phyloP scores from a whole-genome alignment of 1,140 invertebrate species.

The Whitmania pigra region DNA sequence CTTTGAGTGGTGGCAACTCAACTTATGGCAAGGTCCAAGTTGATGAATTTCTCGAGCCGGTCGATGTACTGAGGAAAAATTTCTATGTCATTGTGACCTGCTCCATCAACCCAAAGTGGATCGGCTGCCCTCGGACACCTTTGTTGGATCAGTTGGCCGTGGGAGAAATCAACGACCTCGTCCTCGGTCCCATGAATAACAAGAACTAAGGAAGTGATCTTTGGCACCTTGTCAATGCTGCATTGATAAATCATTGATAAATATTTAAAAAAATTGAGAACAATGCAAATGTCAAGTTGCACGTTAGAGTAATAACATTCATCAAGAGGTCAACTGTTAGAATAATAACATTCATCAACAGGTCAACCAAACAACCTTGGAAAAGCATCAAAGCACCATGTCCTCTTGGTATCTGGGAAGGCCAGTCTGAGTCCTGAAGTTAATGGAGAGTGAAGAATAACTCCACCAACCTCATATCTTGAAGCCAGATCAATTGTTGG shows the following conservation, averaged over 20 bases:
- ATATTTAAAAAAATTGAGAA: not conserved
- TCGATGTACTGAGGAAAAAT: constrained; percentile 92
- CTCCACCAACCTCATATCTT: constrained; percentile 88
- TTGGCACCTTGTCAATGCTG: constrained; percentile 89
- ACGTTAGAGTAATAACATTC: not conserved
- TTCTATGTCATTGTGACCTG: constrained; percentile 90
- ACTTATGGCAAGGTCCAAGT: constrained; percentile 59
- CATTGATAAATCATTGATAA: constrained; percentile 24
- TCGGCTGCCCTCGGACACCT: constrained; percentile 89
- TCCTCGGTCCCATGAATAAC: constrained; percentile 84
- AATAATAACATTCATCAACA: not conserved
- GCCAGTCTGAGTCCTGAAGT: constrained; percentile 96
- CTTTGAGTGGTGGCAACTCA: not conserved
- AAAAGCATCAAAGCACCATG: constrained; percentile 99
- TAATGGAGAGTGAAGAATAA: constrained; percentile 90
- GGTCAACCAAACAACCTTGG: constrained; percentile 55
- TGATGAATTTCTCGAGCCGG: constrained; percentile 89
- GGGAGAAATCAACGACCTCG: constrained; percentile 66
- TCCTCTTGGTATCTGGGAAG: constrained; percentile 92
- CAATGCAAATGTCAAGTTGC: not conserved
- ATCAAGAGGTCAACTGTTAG: no score
- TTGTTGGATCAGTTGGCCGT: constrained; percentile 94
- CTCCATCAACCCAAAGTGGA: constrained; percentile 78
- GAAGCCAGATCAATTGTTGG: constrained; percentile 88
- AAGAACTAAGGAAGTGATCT: constrained; percentile 91